These are phyloP conservation scores for Zaprionus camerounensis DNA, from an alignment of 1,140 invertebrate species.

Conservation along the genomic window DNA sequence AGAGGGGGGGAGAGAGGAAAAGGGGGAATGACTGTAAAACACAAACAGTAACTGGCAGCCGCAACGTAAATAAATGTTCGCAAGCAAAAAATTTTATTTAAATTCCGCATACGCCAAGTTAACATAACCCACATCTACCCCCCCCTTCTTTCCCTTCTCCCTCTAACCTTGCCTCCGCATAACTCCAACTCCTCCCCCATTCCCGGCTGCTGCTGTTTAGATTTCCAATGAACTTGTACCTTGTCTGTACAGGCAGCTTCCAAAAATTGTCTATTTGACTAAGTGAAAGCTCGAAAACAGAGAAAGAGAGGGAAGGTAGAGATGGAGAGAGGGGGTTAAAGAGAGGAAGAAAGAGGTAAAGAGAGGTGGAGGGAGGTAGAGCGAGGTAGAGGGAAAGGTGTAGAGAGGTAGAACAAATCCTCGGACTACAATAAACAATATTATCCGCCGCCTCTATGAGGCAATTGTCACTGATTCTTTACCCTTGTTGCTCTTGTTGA, in stretches of 20 bases:
- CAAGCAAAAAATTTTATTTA: slow-evolving; percentile 29
- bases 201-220: not conserved
- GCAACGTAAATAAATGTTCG: slow-evolving; percentile 30
- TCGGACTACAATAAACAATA: slow-evolving; percentile 27
- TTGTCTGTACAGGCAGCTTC: not conserved
- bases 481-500: not conserved
- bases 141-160: not conserved
- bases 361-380: no score
- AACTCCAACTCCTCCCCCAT: not conserved
- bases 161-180: not conserved
- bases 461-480: slow-evolving; percentile 31
- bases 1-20: not conserved
- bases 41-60: slow-evolving; percentile 23
- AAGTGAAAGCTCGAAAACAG: not conserved
- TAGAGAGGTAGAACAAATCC: not conserved
- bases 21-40: not conserved
- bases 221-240: slow-evolving; percentile 4
- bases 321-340: no score
- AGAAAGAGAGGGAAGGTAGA: not conserved
- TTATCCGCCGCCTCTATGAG: slow-evolving; percentile 10
- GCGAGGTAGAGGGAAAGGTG: not conserved
- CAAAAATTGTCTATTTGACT: not conserved
- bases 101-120: slow-evolving; percentile 51
- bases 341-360: no score
- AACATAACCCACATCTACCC: slow-evolving; percentile 5